Conservation (phyloP, 2,797 vertebrate species). For the Mus caroli region DNA sequence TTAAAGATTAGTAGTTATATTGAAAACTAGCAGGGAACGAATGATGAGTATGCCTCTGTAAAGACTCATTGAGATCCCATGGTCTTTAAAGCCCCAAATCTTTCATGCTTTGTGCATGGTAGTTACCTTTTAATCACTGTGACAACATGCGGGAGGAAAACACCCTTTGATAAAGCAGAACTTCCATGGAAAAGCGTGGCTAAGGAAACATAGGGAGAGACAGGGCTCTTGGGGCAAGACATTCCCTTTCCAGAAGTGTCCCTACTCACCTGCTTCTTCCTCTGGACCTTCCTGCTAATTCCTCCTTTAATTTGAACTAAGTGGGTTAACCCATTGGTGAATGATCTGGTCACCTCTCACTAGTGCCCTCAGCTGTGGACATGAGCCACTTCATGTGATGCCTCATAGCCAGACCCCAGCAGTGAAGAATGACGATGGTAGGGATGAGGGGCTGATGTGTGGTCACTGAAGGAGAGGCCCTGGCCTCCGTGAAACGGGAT, state of each 20-base stretch:
- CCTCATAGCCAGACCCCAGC: not conserved
- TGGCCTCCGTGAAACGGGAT: not conserved
- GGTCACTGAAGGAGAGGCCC: not conserved
- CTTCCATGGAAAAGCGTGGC: too few species aligned
- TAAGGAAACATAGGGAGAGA: not conserved
- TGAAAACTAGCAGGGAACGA: not conserved
- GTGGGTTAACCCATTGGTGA: not conserved
- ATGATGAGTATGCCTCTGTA: not conserved
- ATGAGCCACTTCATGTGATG: not conserved
- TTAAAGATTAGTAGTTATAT: constrained; percentile 26
- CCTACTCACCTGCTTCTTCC: not conserved
- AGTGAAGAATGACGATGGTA: not conserved
- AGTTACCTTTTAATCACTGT: not conserved
- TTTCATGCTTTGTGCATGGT: not conserved
- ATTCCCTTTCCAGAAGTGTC: not conserved
- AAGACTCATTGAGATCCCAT: not conserved
- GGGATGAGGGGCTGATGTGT: not conserved
- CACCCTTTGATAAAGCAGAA: not conserved
- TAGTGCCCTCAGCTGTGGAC: not conserved
- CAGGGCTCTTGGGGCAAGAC: not conserved
- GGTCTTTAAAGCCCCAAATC: not conserved
- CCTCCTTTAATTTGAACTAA: not conserved
- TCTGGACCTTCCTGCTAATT: not conserved
- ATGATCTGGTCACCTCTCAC: not conserved
- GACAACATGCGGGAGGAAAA: not conserved